A percentile compares a stretch with the other conserved stretches of the same genome.
Conservation (phyloP, 2,113 vertebrate genomes). For the Lipophrys pholis region DNA sequence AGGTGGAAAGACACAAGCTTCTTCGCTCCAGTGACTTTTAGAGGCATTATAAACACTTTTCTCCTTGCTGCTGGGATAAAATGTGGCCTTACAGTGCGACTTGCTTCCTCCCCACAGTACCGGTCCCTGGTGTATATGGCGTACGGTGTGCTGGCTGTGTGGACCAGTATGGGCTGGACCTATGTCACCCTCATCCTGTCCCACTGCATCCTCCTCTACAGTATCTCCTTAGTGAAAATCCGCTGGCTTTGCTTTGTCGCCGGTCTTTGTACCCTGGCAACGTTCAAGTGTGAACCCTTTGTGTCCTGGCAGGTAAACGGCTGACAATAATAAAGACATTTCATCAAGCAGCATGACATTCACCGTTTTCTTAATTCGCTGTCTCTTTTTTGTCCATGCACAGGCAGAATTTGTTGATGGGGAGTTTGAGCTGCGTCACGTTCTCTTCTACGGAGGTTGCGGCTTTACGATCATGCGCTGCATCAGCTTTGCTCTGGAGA, state of each 20-base stretch:
- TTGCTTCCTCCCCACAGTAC: constrained; percentile 80
- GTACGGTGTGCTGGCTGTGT: constrained; percentile 89
- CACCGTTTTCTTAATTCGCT: not conserved
- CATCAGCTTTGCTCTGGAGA: constrained; percentile 95
- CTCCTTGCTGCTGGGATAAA: no score
- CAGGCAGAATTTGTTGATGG: constrained; percentile 86
- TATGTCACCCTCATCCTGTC: constrained; percentile 91
- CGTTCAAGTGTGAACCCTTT: constrained; percentile 93
- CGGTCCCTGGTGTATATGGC: constrained; percentile 88
- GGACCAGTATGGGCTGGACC: constrained; percentile 90
- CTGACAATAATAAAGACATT: not conserved
- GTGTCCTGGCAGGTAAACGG: constrained; percentile 91
- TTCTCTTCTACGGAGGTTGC: constrained; percentile 93
- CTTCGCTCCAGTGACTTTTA: not conserved
- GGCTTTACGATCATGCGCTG: constrained; percentile 94
- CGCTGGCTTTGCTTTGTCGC: constrained; percentile 91
- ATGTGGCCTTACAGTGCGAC: no score
- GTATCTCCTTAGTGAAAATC: constrained; percentile 87
- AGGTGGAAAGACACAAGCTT: constrained; percentile 13
- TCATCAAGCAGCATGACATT: not conserved
- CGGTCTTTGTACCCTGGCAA: constrained; percentile 89
- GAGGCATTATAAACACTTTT: not conserved
- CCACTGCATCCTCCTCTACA: constrained; percentile 93
- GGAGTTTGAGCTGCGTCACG: constrained; percentile 90
- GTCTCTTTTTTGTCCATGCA: constrained; percentile 19